phyloP scores from a whole-genome alignment of 2,797 vertebrate genomes.

The Phaenicophaeus curvirostris region DNA sequence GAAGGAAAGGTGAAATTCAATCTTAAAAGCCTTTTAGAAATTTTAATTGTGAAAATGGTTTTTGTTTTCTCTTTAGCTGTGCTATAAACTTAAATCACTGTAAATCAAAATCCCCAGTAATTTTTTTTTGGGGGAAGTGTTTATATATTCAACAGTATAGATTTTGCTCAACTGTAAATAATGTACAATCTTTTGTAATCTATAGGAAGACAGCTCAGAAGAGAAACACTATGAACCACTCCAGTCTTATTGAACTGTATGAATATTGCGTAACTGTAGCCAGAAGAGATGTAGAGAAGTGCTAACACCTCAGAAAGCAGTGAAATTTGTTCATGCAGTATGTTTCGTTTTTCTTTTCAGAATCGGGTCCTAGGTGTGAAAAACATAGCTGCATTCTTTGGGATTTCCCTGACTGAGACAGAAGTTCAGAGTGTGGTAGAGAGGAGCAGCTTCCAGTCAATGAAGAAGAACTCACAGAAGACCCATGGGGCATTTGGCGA shows the following conservation, averaged over 20 bases:
- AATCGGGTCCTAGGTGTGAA: constrained; percentile 64
- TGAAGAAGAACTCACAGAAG: constrained; percentile 69
- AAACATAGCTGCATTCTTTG: constrained; percentile 77
- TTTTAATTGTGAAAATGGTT: not conserved
- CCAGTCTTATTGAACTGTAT: not conserved
- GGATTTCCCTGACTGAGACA: constrained; percentile 70
- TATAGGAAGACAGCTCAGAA: not conserved
- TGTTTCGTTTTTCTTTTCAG: constrained; percentile 42
- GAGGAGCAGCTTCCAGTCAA: constrained; percentile 73
- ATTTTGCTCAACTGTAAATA: not conserved
- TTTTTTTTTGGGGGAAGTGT: not conserved
- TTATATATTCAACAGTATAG: not conserved
- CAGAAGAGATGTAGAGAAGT: not conserved
- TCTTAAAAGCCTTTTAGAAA: accelerated
- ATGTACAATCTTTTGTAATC: not conserved
- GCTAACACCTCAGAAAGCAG: not conserved
- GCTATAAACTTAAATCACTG: not conserved
- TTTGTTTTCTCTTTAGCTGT: not conserved
- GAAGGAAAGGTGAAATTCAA: not conserved
- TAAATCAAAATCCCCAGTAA: not conserved
- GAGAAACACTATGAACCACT: not conserved
- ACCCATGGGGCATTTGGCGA: constrained; percentile 54
- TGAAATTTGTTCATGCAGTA: not conserved
- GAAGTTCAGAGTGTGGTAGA: constrained; percentile 73
- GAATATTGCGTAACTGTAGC: not conserved